These are phyloP conservation scores for Lochmaea capreae DNA, from an alignment of 2,888 invertebrate species.

Conservation along the genomic window DNA sequence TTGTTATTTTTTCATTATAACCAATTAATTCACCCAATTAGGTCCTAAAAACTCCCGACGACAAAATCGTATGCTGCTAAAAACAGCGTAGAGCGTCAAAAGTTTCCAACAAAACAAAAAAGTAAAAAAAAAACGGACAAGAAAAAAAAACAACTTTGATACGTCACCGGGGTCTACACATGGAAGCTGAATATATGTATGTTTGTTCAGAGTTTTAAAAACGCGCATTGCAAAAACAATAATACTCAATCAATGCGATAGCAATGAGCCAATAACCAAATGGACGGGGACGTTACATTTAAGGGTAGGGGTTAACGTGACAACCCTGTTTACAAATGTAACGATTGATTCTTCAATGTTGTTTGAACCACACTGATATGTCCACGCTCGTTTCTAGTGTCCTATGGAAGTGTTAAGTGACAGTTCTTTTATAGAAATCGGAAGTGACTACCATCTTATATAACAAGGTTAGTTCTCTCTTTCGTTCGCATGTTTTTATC, in stretches of 20 bases:
- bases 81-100: constrained; percentile 37
- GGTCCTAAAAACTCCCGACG: constrained; percentile 6
- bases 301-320: constrained; percentile 64
- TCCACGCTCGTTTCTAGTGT: constrained; percentile 60
- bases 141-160: constrained; percentile 52
- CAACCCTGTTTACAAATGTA: constrained; percentile 68
- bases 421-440: constrained; percentile 38
- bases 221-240: constrained; percentile 68
- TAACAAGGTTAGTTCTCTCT: constrained; percentile 27
- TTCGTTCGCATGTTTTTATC: constrained; percentile 11
- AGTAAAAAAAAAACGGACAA: constrained; percentile 45
- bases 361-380: constrained; percentile 65
- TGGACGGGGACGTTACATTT: constrained; percentile 63
- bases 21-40: constrained; percentile 48
- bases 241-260: constrained; percentile 67
- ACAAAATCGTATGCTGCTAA: constrained; percentile 20
- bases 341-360: constrained; percentile 68
- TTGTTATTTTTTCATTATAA: constrained; percentile 42
- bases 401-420: constrained; percentile 51
- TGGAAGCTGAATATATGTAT: constrained; percentile 54
- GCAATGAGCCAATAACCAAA: constrained; percentile 68
- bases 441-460: constrained; percentile 31
- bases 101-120: constrained; percentile 42
- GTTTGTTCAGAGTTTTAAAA: constrained; percentile 67
- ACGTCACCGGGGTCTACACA: constrained; percentile 55